Percentiles rank a stretch among this genome's conserved stretches.
Conservation (phyloP, 2,797 vertebrate species). For the Karalla daura region DNA sequence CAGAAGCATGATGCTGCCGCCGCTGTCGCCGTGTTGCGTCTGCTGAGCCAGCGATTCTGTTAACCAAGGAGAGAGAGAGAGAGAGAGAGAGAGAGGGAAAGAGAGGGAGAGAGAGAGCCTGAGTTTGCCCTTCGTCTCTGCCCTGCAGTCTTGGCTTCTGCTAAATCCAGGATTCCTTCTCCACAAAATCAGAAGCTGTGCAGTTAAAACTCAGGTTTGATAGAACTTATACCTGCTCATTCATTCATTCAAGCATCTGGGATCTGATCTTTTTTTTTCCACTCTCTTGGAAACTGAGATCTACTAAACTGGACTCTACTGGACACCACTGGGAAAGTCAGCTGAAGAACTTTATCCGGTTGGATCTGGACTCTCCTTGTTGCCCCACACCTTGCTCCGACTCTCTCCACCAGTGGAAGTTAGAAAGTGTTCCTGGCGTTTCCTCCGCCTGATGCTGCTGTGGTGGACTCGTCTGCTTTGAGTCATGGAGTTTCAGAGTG, state of each 20-base stretch:
- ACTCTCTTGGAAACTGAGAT: background rate
- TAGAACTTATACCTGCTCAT: background rate
- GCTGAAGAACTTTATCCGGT: background rate
- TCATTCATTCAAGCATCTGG: background rate
- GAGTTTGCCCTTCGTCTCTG: slow-evolving; percentile 16
- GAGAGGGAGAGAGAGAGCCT: slow-evolving; percentile 7
- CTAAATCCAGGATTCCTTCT: slow-evolving; percentile 17
- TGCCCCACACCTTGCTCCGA: background rate
- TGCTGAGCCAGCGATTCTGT: slow-evolving; percentile 67
- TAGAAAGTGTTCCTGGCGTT: background rate
- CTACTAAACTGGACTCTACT: background rate
- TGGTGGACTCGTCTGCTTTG: slow-evolving; percentile 1
- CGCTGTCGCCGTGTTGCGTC: background rate
- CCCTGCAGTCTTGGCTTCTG: background rate
- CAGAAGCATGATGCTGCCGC: slow-evolving; percentile 50
- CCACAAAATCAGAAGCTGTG: background rate
- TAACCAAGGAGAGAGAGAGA: slow-evolving; percentile 17
- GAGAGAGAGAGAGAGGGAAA: too few species aligned
- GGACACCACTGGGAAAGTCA: background rate
- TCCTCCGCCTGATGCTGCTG: slow-evolving; percentile 24
- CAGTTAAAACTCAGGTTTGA: slow-evolving; percentile 4
- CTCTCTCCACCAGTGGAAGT: background rate
- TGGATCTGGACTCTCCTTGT: background rate
- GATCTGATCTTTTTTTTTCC: background rate
- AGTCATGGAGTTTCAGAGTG: slow-evolving; percentile 93